Base-by-base conservation (phyloP, 35 echinoderm and acorn worm species). In the Strongylocentrotus purpuratus region DNA sequence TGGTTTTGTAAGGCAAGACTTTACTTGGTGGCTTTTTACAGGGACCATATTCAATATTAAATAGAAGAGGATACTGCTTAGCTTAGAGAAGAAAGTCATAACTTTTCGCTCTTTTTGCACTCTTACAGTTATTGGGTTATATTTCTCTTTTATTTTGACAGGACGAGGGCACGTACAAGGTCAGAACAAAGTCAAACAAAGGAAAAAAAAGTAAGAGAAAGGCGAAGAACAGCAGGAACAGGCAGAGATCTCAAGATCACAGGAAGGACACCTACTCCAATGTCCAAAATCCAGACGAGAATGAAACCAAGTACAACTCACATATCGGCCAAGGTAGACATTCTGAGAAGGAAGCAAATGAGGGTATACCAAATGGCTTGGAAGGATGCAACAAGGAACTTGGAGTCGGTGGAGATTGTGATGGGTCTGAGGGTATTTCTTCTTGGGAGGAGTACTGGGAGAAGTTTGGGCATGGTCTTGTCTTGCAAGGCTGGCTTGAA, bases 381-480 rank as follows among this genome's bases (percentile, higher is more conserved):
- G 65, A 78, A 78, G 20, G 65, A 78, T 78, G 20, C 65, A 78
- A 18, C 20, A 18, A 94, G 11, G 55, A 32, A 46, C 0, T 22
- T 78, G 65, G n/a, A n/a, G n/a, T n/a, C n/a, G n/a, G 22, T 86
- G 28, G 33, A 28, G 35, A 94, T 31, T 11, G 4, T 3, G 11
- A 96, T 33, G 90, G 20, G 3, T 33, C 61, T 32, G 91, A 55
- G 28, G 93, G 94, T 20, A 60, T 94, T 6, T 28, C 33, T 15
- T 89, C 85, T 46, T 96, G 96, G 96, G 86, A 96, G n/a, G 58
- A 91, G 28, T 96, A 96, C 86, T 96, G 96, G 96, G 87, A 88
- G 31, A 86, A 32, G 52, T 95, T 90, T 58, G 96, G 96, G 10
- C 93, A 96, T 46, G 87, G 85, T 20, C 94, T 96, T 0, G 35